phyloP scores from a whole-genome alignment of 37 sponge, comb jelly and placozoan genomes.

The Crambe crambe region DNA sequence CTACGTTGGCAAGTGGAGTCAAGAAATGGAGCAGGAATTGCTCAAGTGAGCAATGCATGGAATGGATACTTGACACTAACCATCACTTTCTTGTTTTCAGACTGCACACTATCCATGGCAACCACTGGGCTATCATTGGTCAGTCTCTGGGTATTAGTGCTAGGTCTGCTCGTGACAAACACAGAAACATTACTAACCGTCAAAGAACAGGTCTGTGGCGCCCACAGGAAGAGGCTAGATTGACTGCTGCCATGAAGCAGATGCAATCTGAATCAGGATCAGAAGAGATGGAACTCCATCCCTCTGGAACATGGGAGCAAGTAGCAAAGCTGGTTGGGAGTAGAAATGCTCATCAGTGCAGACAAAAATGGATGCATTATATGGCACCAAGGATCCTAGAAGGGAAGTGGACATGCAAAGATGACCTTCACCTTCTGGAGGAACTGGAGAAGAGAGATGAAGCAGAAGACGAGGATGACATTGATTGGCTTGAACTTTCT shows the following conservation, averaged over 20 bases:
- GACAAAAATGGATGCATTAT: constrained; percentile 31
- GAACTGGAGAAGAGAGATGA: neutral
- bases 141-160: constrained; percentile 33
- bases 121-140: constrained; percentile 58
- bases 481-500: constrained; percentile 29
- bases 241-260: constrained; percentile 21
- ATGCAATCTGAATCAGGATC: neutral
- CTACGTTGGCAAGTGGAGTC: constrained; percentile 52
- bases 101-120: constrained; percentile 52
- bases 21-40: neutral
- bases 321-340: constrained; percentile 30
- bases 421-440: neutral
- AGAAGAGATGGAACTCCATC: constrained; percentile 20
- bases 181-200: constrained; percentile 7
- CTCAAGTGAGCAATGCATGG: neutral
- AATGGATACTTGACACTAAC: too few relatives aligned
- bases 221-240: constrained; percentile 48
- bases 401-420: neutral
- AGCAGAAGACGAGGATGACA: constrained; percentile 30
- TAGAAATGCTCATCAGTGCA: constrained; percentile 38
- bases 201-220: constrained; percentile 44
- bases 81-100: too few relatives aligned
- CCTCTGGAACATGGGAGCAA: constrained; percentile 28
- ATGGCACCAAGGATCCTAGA: neutral
- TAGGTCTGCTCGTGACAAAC: constrained; percentile 31